A percentile compares a stretch with the other conserved stretches of the same genome.
These are phyloP conservation scores for Hydrolagus colliei DNA, from an alignment of 2,797 vertebrate species.

Conservation along the genomic window DNA sequence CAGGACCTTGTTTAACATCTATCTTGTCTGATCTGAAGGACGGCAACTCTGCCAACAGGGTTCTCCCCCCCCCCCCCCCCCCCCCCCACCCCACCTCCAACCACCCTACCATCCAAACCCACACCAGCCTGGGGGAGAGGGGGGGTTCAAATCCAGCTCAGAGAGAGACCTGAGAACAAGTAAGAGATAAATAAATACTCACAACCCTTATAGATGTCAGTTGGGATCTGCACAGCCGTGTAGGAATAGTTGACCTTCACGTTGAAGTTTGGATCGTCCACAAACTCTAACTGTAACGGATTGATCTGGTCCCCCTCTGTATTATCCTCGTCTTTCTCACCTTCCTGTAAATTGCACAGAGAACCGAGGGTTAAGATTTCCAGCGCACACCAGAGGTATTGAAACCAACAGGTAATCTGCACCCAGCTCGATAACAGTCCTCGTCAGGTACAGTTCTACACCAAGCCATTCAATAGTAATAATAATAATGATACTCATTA, in stretches of 20 bases:
- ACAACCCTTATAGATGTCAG: slow-evolving; percentile 99
- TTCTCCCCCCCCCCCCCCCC: no score
- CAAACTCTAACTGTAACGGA: slow-evolving; percentile 83
- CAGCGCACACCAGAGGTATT: not conserved
- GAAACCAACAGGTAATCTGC: not conserved
- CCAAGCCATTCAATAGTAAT: no score
- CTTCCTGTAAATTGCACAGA: slow-evolving; percentile 55
- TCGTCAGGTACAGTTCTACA: no score
- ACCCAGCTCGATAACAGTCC: not conserved
- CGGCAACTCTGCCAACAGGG: no score
- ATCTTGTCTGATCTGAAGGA: no score
- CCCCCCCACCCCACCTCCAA: no score
- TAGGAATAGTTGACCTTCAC: slow-evolving; percentile 96
- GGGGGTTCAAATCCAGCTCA: no score
- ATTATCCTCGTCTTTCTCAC: slow-evolving; percentile 78
- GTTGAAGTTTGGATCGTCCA: slow-evolving; percentile 85
- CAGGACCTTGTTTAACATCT: no score
- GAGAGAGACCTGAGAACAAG: no score
- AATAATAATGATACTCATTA: no score
- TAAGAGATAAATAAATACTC: slow-evolving; percentile 55
- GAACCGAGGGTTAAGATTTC: not conserved
- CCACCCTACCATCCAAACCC: no score
- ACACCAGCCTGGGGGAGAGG: no score
- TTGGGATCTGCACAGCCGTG: slow-evolving; percentile 94
- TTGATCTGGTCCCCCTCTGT: slow-evolving; percentile 64